Evolutionary conservation across 1,140 invertebrate genomes (phyloP), one percentile per base, ranked within the genome.

Genomic region (Drosophila sp.): DNA sequence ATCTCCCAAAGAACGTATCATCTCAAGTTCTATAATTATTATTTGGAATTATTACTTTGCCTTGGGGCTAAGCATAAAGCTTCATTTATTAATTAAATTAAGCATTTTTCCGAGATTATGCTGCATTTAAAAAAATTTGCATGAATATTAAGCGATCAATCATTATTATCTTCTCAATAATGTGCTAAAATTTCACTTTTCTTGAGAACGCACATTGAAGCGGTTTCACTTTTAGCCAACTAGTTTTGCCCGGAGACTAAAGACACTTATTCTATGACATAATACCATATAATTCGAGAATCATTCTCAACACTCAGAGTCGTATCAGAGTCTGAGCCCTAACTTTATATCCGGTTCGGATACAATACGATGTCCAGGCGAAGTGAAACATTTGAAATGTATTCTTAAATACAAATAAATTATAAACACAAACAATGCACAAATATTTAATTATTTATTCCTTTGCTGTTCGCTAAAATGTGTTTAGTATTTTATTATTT

Each of bases 91-190:
- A 86, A 86, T 86, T 81, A 78, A 86, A 87, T 86, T 87, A 87
- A 81, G 29, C 61, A 61, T 27, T 8, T 63, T 63, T 13, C 8
- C 67, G 65, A 69, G 62, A 72, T 86, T 87, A 87, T 86, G 82
- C 82, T 87, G 82, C 82, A 86, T 86, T 86, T 81, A 82, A 61
- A 58, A 58, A 58, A 84, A 87, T 86, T 87, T 87, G 64, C 83
- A 87, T 82, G 75, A 65, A 62, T 64, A 43, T 32, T 61, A 16
- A 53, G 61, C 62, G 78, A 86, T 87, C 76, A 76, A 87, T 87
- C 82, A 87, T 82, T 82, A 82, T 87, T 79, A 89, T 72, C 43
- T 16, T 14, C 9, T 43, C 75, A 61, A 54, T 63, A 41, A 38
- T 62, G 13, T 48, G 34, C 64, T 56, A 53, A 63, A 86, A 89